A percentile compares a stretch with the other conserved stretches of the same genome.
Conservation (phyloP, 2,797 vertebrate species). For the Pangasius larnaudii region DNA sequence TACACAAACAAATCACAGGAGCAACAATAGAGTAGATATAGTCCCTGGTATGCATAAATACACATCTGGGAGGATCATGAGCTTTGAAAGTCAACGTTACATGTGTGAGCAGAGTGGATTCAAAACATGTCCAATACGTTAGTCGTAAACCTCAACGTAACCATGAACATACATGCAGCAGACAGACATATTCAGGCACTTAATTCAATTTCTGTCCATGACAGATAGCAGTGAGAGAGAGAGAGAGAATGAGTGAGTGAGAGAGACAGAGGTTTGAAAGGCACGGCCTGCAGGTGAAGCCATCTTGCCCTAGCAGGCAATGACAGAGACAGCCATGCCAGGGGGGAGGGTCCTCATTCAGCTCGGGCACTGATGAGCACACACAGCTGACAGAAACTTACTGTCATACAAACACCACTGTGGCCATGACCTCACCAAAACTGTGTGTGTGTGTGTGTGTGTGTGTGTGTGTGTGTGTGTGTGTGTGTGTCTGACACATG, state of each 20-base stretch:
- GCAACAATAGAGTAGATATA: not conserved
- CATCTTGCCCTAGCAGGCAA: slow-evolving; percentile 54
- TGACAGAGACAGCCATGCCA: slow-evolving; percentile 50
- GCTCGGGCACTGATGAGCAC: not conserved
- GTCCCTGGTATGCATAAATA: not conserved
- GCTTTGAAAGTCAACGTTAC: not conserved
- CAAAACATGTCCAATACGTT: not conserved
- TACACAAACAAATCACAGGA: not conserved
- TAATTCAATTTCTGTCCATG: not conserved
- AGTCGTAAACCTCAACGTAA: not conserved
- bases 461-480: not conserved
- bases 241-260: not conserved
- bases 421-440: not conserved
- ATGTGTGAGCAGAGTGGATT: not conserved
- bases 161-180: not conserved
- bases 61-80: not conserved
- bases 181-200: not conserved
- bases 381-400: slow-evolving; percentile 9
- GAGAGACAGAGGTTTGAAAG: not conserved
- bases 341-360: slow-evolving; percentile 29
- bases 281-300: slow-evolving; percentile 49
- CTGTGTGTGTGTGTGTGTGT: not conserved
- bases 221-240: not conserved
- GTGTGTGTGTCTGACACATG: not conserved
- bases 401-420: not conserved